A percentile compares a stretch with the other conserved stretches of the same genome.
These are phyloP conservation scores for Drosophila cracens DNA, from an alignment of 2,888 invertebrate species.

Conservation along the genomic window DNA sequence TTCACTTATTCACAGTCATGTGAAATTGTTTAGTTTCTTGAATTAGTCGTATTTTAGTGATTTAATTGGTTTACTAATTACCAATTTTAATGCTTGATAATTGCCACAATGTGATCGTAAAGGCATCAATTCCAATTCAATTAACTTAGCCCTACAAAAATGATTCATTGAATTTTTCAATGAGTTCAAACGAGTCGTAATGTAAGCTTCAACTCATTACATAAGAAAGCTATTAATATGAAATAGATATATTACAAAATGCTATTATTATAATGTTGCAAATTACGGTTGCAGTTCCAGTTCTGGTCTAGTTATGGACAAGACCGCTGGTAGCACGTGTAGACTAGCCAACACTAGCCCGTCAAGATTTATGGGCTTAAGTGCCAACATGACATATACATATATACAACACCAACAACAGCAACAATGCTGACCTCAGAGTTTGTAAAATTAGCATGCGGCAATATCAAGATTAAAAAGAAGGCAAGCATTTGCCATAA, in stretches of 20 bases:
- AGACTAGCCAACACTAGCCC: constrained; percentile 5
- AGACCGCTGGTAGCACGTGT: constrained; percentile 6
- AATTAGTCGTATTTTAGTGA: not conserved
- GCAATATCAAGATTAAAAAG: constrained; percentile 10
- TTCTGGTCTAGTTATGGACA: constrained; percentile 9
- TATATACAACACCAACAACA: not conserved
- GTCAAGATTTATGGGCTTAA: constrained; percentile 30
- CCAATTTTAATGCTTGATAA: not conserved
- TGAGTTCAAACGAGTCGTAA: not conserved
- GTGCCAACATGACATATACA: constrained; percentile 26
- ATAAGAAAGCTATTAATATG: not conserved
- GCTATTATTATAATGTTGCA: not conserved
- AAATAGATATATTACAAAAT: not conserved
- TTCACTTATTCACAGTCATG: not conserved
- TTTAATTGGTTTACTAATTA: not conserved
- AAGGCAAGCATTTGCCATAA: constrained; percentile 3
- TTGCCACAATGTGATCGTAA: not conserved
- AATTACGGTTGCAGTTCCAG: constrained; percentile 23
- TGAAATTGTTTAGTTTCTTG: not conserved
- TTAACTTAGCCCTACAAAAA: not conserved
- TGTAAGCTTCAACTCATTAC: constrained; percentile 16
- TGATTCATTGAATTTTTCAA: not conserved
- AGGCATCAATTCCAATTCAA: not conserved
- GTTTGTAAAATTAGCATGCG: constrained; percentile 20
- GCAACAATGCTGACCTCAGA: constrained; percentile 10